A percentile compares a stretch with the other conserved stretches of the same genome.
phyloP scores from a whole-genome alignment of 1,140 invertebrate species.

The Ceratosolen solmsi region DNA sequence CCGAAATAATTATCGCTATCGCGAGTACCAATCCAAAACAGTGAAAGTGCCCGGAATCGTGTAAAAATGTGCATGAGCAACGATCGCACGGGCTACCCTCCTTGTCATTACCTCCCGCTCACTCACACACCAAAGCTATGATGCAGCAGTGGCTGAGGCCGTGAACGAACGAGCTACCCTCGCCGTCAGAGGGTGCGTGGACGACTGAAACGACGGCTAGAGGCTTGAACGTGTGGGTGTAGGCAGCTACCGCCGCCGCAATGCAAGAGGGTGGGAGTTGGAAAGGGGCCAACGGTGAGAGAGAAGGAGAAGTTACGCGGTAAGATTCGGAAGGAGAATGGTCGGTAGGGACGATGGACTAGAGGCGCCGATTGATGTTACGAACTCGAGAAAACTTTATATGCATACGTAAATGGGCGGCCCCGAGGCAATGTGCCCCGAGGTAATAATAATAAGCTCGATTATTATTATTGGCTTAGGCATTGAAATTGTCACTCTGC shows the following conservation, averaged over 20 bases:
- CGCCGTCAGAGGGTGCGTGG: conserved; percentile 68
- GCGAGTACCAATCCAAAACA: background rate
- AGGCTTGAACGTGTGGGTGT: conserved; percentile 61
- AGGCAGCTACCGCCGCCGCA: conserved; percentile 55
- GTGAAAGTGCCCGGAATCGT: background rate
- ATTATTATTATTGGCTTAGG: too few relatives aligned
- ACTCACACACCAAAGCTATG: background rate
- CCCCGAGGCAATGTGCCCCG: too few relatives aligned
- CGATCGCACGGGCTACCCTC: background rate
- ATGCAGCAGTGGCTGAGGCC: background rate
- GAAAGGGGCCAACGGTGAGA: conserved; percentile 7
- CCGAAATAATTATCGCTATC: background rate
- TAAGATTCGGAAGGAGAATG: background rate
- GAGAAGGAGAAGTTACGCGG: background rate
- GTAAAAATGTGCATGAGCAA: background rate
- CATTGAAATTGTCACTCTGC: too few relatives aligned
- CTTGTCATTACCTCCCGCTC: background rate
- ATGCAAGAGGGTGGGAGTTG: background rate
- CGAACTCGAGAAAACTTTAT: too few relatives aligned
- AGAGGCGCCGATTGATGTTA: too few relatives aligned
- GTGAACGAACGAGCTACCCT: conserved; percentile 59
- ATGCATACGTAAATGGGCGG: too few relatives aligned
- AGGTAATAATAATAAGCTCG: too few relatives aligned
- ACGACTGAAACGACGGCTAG: conserved; percentile 63
- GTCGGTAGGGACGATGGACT: too few relatives aligned